Evolutionary conservation across 2,888 invertebrate species (phyloP).

Genomic region (Zelleria hepariella): DNA sequence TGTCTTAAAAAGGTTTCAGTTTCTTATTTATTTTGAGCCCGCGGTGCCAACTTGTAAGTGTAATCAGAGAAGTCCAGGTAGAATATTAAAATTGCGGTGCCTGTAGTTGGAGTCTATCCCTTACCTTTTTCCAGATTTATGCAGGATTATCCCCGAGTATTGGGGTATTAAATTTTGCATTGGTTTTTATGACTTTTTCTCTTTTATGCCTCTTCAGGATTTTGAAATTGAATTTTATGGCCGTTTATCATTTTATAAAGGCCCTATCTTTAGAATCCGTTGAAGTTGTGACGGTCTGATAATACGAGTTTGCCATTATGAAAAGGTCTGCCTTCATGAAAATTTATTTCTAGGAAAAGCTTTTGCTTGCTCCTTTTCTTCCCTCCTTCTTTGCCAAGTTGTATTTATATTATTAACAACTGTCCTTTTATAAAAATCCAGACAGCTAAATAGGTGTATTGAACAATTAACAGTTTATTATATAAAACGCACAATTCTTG

Average conservation of each 20-base stretch:
- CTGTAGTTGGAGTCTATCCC: conserved; percentile 14
- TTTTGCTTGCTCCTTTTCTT: no score
- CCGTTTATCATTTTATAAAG: not conserved
- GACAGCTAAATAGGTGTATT: no score
- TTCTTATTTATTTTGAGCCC: not conserved
- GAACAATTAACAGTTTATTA: no score
- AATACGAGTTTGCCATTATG: not conserved
- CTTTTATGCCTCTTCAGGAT: not conserved
- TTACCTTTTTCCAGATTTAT: conserved; percentile 35
- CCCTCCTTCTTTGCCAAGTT: no score
- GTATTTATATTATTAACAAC: no score
- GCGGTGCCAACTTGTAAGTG: not conserved
- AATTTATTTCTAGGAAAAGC: not conserved
- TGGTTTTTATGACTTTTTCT: conserved; percentile 26
- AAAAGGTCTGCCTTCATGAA: not conserved
- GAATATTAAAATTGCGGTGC: not conserved
- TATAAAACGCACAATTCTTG: no score
- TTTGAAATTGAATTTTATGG: not conserved
- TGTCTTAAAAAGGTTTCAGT: no score
- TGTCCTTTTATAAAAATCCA: no score
- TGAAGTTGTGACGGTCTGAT: not conserved
- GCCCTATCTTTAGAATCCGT: not conserved
- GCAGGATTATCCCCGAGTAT: conserved; percentile 31
- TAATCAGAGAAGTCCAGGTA: not conserved
- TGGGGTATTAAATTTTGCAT: conserved; percentile 31